These are phyloP conservation scores for Eustalomyia histrio DNA, from an alignment of 2,888 invertebrate genomes.

Conservation along the genomic window DNA sequence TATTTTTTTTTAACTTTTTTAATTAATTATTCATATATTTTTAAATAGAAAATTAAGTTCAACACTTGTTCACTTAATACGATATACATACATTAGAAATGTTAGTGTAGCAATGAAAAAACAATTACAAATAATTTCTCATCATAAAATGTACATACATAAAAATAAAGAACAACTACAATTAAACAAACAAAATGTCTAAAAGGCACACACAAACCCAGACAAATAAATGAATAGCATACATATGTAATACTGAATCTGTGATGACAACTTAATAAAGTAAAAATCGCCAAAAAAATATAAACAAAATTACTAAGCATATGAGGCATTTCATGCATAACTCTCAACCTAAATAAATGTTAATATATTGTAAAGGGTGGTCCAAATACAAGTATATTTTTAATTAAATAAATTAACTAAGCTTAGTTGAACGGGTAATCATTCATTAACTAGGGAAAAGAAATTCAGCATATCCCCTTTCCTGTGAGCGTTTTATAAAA, in stretches of 20 bases:
- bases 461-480: too few relatives aligned
- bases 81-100: not conserved
- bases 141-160: conserved; percentile 8
- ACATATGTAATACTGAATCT: not conserved
- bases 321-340: too few relatives aligned
- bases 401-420: too few relatives aligned
- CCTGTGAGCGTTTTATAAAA: too few relatives aligned
- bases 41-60: conserved; percentile 18
- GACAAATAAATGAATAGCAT: not conserved
- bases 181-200: conserved; percentile 28
- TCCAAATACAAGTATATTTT: too few relatives aligned
- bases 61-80: conserved; percentile 21
- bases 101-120: conserved; percentile 28
- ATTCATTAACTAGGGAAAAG: too few relatives aligned
- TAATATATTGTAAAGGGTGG: too few relatives aligned
- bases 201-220: not conserved
- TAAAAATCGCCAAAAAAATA: not conserved
- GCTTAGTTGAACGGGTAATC: too few relatives aligned
- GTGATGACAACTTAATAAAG: not conserved
- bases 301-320: too few relatives aligned
- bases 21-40: not conserved
- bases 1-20: too few relatives aligned
- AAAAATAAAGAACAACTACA: conserved; percentile 29
- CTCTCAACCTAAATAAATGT: too few relatives aligned
- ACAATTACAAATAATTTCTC: conserved; percentile 38